Conservation (phyloP, 2,113 vertebrate species). For the Eulemur rufifrons region DNA sequence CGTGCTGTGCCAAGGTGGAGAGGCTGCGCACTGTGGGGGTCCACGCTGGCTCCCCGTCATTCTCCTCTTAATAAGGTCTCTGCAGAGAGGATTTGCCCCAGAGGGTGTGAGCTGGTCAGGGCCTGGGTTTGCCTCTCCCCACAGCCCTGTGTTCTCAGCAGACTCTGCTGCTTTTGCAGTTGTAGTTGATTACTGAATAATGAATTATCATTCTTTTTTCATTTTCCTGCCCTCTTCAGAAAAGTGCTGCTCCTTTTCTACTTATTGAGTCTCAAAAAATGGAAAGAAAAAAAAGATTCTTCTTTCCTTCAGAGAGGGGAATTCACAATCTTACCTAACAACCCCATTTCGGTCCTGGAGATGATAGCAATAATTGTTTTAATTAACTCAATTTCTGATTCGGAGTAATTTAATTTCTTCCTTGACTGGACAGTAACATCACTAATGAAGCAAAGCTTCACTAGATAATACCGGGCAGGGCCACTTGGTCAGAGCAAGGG, state of each 20-base stretch:
- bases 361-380: conserved; percentile 55
- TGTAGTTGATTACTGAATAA: conserved; percentile 64
- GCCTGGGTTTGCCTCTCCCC: not conserved
- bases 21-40: not conserved
- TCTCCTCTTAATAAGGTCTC: conserved; percentile 63
- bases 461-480: not conserved
- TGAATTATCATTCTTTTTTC: conserved; percentile 67
- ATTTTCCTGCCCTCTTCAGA: conserved; percentile 61
- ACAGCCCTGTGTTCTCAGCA: conserved; percentile 7
- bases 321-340: conserved; percentile 17
- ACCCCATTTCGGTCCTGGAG: not conserved
- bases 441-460: not conserved
- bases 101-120: not conserved
- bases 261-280: conserved; percentile 57
- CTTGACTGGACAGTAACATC: conserved; percentile 33
- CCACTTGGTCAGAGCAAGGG: not conserved
- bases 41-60: conserved; percentile 36
- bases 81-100: not conserved
- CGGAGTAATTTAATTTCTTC: conserved; percentile 64
- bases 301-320: not conserved
- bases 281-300: not conserved
- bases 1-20: not conserved
- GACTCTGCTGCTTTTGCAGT: conserved; percentile 20
- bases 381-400: conserved; percentile 72
- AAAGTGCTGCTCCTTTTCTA: conserved; percentile 25